Conservation (phyloP, 2,888 invertebrate species). For the Cephus sareptanus region DNA sequence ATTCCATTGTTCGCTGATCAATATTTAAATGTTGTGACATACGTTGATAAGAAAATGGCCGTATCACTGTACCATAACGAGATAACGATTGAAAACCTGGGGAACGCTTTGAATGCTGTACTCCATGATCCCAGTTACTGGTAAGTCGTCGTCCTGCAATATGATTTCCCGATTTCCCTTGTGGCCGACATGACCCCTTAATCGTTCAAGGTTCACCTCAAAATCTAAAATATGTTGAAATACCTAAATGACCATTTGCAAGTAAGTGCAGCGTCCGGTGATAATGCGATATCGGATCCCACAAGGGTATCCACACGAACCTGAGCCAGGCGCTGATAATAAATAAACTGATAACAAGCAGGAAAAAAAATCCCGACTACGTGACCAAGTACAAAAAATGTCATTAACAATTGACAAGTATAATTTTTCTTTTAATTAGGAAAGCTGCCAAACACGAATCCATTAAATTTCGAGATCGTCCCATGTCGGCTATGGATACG, state of each 20-base stretch:
- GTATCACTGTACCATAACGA: slow-evolving; percentile 35
- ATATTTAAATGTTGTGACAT: slow-evolving; percentile 46
- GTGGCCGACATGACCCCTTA: neutral
- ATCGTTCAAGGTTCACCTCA: neutral
- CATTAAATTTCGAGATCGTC: slow-evolving; percentile 48
- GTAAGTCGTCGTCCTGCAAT: slow-evolving; percentile 29
- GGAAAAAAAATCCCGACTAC: no score
- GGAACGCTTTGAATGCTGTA: slow-evolving; percentile 44
- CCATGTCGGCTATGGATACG: slow-evolving; percentile 41
- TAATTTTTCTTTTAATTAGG: slow-evolving; percentile 18
- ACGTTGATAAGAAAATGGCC: slow-evolving; percentile 45
- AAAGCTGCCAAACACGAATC: slow-evolving; percentile 36
- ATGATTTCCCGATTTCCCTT: neutral
- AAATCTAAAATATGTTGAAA: no score
- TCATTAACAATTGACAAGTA: neutral
- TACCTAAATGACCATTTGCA: neutral
- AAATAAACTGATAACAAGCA: no score
- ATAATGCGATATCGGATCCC: neutral
- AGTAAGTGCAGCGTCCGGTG: neutral
- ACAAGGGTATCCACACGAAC: neutral
- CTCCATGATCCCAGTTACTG: slow-evolving; percentile 47
- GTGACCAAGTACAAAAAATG: no score
- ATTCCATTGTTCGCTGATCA: slow-evolving; percentile 59
- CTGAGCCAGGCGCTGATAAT: no score
- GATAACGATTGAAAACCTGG: slow-evolving; percentile 45